A percentile compares a stretch with the other conserved stretches of the same genome.
These are phyloP conservation scores for Hydrozoanthus tunicans DNA, from an alignment of 64 coral and sea anemone genomes.

Conservation along the genomic window DNA sequence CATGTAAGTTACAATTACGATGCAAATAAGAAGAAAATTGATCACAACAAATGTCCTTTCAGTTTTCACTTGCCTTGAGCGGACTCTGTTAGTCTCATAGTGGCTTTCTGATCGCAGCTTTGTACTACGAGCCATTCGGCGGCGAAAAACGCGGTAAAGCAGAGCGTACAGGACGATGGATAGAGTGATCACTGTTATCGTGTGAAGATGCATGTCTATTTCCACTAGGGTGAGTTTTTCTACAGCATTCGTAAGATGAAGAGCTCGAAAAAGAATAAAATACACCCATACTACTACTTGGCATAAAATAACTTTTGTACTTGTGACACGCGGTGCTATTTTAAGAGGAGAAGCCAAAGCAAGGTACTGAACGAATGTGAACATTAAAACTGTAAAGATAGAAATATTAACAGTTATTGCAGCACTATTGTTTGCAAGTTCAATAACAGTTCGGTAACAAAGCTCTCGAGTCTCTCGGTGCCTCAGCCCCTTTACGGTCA, in stretches of 20 bases:
- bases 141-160: conserved; percentile 14
- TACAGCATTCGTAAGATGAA: neutral
- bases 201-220: neutral
- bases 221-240: neutral
- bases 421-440: neutral
- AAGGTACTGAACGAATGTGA: conserved; percentile 30
- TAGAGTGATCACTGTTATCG: neutral
- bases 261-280: conserved; percentile 23
- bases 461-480: neutral
- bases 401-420: conserved; percentile 17
- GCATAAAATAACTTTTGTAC: conserved; percentile 11
- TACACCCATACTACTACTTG: conserved; percentile 36
- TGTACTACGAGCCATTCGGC: conserved; percentile 7
- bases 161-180: neutral
- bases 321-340: conserved; percentile 23
- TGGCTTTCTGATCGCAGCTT: conserved; percentile 9
- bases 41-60: conserved; percentile 24
- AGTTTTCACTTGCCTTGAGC: neutral
- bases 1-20: neutral
- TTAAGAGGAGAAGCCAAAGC: conserved; percentile 14
- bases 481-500: neutral
- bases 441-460: neutral
- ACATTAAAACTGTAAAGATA: conserved; percentile 19
- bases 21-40: conserved; percentile 11
- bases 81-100: neutral